Conservation (phyloP, 1,140 invertebrate species). For the Drosophila pandora region DNA sequence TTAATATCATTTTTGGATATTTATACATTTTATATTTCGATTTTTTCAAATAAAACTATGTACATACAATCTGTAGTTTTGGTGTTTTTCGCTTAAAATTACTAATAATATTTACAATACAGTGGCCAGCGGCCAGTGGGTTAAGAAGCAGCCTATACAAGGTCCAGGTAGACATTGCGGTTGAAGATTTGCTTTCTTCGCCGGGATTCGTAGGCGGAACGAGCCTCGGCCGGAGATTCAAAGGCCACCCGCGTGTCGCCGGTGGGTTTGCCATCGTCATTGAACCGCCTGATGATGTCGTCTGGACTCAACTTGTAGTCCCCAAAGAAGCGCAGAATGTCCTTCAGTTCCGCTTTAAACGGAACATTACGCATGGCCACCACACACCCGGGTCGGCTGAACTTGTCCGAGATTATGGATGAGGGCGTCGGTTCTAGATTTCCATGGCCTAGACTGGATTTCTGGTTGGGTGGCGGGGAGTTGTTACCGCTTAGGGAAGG, state of each 20-base stretch:
- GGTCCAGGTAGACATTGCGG: slow-evolving; percentile 73
- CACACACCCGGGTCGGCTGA: slow-evolving; percentile 92
- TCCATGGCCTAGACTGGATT: neutral
- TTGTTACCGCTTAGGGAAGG: slow-evolving; percentile 2
- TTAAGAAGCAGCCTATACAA: slow-evolving; percentile 52
- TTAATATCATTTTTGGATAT: neutral
- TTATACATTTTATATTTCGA: neutral
- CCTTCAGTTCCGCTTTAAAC: slow-evolving; percentile 92
- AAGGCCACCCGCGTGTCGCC: slow-evolving; percentile 95
- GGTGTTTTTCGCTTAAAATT: neutral
- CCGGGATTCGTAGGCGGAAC: slow-evolving; percentile 87
- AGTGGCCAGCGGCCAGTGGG: neutral
- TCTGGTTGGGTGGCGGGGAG: slow-evolving; percentile 14
- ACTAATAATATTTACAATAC: slow-evolving; percentile 30
- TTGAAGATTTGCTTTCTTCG: slow-evolving; percentile 72
- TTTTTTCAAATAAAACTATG: neutral
- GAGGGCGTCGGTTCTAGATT: neutral
- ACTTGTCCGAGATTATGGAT: slow-evolving; percentile 85
- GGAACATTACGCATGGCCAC: slow-evolving; percentile 93
- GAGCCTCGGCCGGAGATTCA: slow-evolving; percentile 89
- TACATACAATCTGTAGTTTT: slow-evolving; percentile 1
- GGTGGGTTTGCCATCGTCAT: slow-evolving; percentile 93
- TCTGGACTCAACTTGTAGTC: slow-evolving; percentile 90
- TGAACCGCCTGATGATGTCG: slow-evolving; percentile 92
- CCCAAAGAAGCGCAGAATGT: slow-evolving; percentile 94